Percentiles rank a stretch among this genome's conserved stretches.
These are phyloP conservation scores for Hydra vulgaris DNA, from an alignment of 30 jellyfish, hydroid and myxozoan genomes.

Conservation along the genomic window DNA sequence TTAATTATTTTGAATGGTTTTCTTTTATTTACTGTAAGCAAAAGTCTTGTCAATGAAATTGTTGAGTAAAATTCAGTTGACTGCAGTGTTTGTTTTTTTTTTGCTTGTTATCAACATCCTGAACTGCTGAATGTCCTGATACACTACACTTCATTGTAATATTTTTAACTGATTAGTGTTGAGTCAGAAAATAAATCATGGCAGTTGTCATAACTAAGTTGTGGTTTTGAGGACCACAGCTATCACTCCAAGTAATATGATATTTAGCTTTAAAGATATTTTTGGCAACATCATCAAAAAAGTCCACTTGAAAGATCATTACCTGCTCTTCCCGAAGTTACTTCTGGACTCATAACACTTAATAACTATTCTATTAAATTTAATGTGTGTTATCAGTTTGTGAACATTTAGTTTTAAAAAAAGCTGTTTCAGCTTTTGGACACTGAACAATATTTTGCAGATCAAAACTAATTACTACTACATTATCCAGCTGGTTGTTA, in stretches of 20 bases:
- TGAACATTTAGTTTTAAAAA: background rate
- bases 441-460: background rate
- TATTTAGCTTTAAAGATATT: too few species aligned
- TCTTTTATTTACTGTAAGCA: background rate
- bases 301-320: background rate
- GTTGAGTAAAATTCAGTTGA: background rate
- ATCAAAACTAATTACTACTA: background rate
- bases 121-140: background rate
- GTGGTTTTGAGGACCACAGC: background rate
- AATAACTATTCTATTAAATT: background rate
- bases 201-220: background rate
- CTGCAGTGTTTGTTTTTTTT: too few species aligned
- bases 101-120: background rate
- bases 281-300: too few species aligned
- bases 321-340: background rate
- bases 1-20: too few species aligned
- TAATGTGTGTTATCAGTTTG: background rate
- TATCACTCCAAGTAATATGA: background rate
- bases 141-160: background rate
- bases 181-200: background rate
- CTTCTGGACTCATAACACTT: background rate
- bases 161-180: background rate
- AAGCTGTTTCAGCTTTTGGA: background rate
- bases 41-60: background rate
- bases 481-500: background rate